These are phyloP conservation scores for Sebastes goodei DNA, from an alignment of 2,797 vertebrate genomes.

Conservation along the genomic window DNA sequence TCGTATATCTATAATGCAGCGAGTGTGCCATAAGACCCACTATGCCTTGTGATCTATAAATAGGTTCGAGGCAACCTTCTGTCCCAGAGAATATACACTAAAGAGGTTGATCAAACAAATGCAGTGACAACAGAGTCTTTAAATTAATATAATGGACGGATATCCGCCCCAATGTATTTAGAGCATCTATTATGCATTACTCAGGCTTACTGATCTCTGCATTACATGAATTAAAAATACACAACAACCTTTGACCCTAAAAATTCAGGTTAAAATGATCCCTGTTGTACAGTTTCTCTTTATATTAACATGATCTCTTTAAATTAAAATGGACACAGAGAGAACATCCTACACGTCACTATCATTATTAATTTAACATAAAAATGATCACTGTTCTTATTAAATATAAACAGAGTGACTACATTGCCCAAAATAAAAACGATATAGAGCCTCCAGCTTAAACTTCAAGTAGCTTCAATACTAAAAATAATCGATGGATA, in stretches of 20 bases:
- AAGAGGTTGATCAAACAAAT: constrained; percentile 29
- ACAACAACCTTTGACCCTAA: background rate
- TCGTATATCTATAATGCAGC: constrained; percentile 45
- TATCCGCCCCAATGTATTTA: background rate
- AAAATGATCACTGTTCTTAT: background rate
- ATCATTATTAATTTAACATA: background rate
- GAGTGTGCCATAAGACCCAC: constrained; percentile 13
- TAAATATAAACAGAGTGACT: background rate
- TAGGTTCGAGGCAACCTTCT: constrained; percentile 33
- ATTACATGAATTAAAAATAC: constrained; percentile 13
- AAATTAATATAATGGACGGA: constrained; percentile 22
- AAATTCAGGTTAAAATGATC: background rate
- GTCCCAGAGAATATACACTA: constrained; percentile 11
- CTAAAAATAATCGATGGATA: no score
- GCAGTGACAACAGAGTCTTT: constrained; percentile 21
- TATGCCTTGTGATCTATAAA: constrained; percentile 51
- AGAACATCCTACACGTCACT: background rate
- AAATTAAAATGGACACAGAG: background rate
- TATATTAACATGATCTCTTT: background rate
- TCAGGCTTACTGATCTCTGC: background rate
- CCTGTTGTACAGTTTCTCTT: background rate
- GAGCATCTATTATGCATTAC: background rate
- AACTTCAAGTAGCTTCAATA: no score
- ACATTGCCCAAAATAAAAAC: background rate
- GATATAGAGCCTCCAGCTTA: background rate